Evolutionary conservation across 2,888 invertebrate species (phyloP), one percentile per base, ranked within the genome.

Genomic region (Scaptomyza reducta): DNA sequence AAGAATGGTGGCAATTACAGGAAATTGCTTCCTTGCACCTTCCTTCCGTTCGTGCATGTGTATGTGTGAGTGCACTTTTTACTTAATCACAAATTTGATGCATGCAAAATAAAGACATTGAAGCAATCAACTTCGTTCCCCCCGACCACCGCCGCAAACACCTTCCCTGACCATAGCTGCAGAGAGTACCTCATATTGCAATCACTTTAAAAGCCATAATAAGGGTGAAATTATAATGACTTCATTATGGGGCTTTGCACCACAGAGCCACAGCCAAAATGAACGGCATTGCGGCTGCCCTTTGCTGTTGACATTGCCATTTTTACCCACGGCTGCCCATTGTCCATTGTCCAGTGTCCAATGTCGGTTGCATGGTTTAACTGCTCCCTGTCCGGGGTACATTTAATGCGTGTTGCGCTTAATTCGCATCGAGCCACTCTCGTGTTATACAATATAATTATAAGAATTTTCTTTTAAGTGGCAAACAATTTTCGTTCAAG

Each of bases 21-120:
- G 66, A 90, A 90, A 90, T 90, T 84, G 90, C 75, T 90, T 90
- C 88, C 89, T 90, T 90, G 89, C 87, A 90, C 89, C 90, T 90
- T 90, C 77, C 81, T 73, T 75, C 74, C 74, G 74, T 53, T 63
- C 31, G 10, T 47, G 55, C 45, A 42, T 16, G 40, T 53, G 49
- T 44, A 16, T 44, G 54, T 47, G 41, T 25, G 49, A 38, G n/a
- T 40, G 81, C 75, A 83, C 79, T 83, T 81, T 81, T 79, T 79
- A 81, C 81, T 80, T 84, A 86, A 86, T 86, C 76, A 87, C 70
- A 74, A 79, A 79, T 77, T 86, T 77, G 74, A 77, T 84, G 79
- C 85, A 87, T 85, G 73, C 75, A 74, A 80, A 88, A 89, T 89
- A 74, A 89, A 89, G 89, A 89, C 87, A 83, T 89, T 88, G 79